These are phyloP conservation scores for Pogona vitticeps DNA, from an alignment of 2,113 vertebrate species.

Conservation along the genomic window DNA sequence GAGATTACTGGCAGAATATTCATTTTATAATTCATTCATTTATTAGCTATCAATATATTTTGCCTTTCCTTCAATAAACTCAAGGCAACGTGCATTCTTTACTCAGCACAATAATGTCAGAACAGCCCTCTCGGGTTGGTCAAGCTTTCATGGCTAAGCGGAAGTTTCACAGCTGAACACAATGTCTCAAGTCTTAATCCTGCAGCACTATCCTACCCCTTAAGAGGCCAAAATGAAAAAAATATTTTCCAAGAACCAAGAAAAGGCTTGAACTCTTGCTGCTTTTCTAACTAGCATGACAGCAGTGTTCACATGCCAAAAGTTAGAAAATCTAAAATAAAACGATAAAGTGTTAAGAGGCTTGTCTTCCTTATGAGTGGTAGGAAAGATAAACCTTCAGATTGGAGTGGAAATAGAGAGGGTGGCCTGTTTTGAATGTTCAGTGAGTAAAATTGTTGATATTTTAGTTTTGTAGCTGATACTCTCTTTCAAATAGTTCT, in stretches of 20 bases:
- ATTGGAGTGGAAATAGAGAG: background rate
- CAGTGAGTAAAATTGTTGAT: background rate
- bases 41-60: background rate
- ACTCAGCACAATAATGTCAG: background rate
- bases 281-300: no score
- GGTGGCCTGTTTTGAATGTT: background rate
- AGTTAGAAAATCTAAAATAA: background rate
- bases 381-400: background rate
- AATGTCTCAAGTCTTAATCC: no score
- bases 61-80: background rate
- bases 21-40: background rate
- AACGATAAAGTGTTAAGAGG: background rate
- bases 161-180: background rate
- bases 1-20: background rate
- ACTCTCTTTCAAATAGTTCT: background rate
- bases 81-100: background rate
- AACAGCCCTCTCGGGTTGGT: background rate
- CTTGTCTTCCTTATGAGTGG: background rate
- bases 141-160: background rate
- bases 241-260: conserved; percentile 1
- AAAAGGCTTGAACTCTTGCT: background rate
- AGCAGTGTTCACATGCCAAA: background rate
- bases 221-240: background rate
- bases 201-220: background rate
- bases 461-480: background rate